These are phyloP conservation scores for Seriola dumerili DNA, from an alignment of 2,113 vertebrate genomes.

Conservation along the genomic window DNA sequence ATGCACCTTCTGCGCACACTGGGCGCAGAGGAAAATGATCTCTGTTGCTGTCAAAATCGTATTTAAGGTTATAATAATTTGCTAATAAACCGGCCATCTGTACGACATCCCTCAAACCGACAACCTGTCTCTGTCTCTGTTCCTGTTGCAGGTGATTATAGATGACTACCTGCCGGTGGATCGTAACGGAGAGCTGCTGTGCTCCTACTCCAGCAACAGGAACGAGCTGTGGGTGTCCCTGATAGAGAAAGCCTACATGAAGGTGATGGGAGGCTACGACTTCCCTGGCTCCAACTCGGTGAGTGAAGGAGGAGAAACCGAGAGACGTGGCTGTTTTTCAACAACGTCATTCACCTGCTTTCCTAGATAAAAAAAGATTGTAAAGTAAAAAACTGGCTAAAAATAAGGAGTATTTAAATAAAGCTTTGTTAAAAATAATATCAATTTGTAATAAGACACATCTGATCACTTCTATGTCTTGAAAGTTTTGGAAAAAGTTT, in stretches of 20 bases:
- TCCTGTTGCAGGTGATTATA: slow-evolving; percentile 91
- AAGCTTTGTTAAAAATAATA: too few species aligned
- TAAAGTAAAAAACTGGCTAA: too few species aligned
- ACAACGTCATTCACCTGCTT: too few species aligned
- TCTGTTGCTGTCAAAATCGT: too few species aligned
- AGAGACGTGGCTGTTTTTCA: not conserved
- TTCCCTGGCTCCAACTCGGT: slow-evolving; percentile 99
- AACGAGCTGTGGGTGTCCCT: slow-evolving; percentile 98
- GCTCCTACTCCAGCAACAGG: slow-evolving; percentile 97
- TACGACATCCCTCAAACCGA: not conserved
- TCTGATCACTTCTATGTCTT: not conserved
- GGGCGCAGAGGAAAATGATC: too few species aligned
- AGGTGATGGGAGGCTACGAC: slow-evolving; percentile 99
- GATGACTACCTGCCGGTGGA: slow-evolving; percentile 97
- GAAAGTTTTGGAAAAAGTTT: not conserved
- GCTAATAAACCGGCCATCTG: too few species aligned
- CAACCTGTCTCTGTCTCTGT: not conserved
- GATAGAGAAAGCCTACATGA: slow-evolving; percentile 99
- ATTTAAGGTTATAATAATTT: too few species aligned
- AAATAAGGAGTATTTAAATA: too few species aligned
- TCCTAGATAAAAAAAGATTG: too few species aligned
- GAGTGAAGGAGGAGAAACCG: slow-evolving; percentile 67
- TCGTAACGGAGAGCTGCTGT: slow-evolving; percentile 94
- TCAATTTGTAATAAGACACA: not conserved
- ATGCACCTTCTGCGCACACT: too few species aligned